Percentiles rank a stretch among this genome's conserved stretches.
These are phyloP conservation scores for Galeruca laticollis DNA, from an alignment of 2,888 invertebrate species.

Conservation along the genomic window DNA sequence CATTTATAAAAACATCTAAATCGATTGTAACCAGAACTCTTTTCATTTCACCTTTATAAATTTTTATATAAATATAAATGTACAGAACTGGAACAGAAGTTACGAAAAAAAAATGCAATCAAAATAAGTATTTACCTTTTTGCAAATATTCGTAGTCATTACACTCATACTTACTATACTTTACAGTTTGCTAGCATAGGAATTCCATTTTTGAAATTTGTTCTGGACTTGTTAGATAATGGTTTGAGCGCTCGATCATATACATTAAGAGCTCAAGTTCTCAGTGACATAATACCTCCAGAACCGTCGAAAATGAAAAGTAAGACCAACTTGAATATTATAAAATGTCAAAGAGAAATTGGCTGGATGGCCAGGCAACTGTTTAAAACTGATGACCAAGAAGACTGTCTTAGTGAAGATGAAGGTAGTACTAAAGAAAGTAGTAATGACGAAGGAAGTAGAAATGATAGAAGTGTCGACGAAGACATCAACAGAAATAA, in stretches of 20 bases:
- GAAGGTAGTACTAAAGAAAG: neutral
- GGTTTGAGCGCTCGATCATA: slow-evolving; percentile 1
- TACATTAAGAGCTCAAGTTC: neutral
- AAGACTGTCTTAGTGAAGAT: no score
- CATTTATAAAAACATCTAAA: no score
- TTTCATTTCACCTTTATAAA: no score
- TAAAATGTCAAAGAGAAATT: slow-evolving; percentile 5
- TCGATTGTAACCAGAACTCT: no score
- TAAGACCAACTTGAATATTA: slow-evolving; percentile 2
- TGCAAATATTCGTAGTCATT: neutral
- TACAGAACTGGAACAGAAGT: no score
- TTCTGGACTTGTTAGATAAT: slow-evolving; percentile 5
- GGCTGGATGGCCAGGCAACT: neutral
- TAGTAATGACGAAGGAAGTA: slow-evolving; percentile 1
- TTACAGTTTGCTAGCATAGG: neutral
- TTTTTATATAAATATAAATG: no score
- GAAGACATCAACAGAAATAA: neutral
- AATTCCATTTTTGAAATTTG: slow-evolving; percentile 3
- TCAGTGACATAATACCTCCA: neutral
- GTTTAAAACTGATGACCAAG: neutral
- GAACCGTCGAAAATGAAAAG: slow-evolving; percentile 1
- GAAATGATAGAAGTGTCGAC: neutral
- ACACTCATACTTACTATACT: neutral
- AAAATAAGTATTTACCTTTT: neutral
- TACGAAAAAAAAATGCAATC: no score